Conservation (phyloP, 2,888 invertebrate genomes). For the Ormyrus labotus region DNA sequence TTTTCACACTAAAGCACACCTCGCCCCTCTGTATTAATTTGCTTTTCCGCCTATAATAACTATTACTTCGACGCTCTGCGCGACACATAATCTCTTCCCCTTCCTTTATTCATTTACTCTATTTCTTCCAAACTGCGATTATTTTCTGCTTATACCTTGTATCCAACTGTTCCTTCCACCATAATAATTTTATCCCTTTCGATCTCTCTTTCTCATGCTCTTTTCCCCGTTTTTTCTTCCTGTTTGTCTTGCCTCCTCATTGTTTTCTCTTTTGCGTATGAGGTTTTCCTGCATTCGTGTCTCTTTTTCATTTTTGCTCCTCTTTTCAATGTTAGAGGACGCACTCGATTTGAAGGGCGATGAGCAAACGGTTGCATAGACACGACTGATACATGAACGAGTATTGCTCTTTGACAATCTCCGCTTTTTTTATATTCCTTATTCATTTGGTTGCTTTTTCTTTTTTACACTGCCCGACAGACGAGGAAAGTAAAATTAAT, state of each 20-base stretch:
- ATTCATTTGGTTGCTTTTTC: neutral
- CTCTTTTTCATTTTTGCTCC: conserved; percentile 26
- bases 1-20: too few relatives aligned
- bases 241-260: too few relatives aligned
- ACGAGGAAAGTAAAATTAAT: too few relatives aligned
- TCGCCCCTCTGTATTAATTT: too few relatives aligned
- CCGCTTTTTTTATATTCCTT: neutral
- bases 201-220: neutral
- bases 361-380: conserved; percentile 3
- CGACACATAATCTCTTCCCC: neutral
- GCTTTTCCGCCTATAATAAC: too few relatives aligned
- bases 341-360: conserved; percentile 35
- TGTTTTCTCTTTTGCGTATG: too few relatives aligned
- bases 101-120: conserved; percentile 23
- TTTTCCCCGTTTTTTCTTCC: too few relatives aligned
- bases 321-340: neutral
- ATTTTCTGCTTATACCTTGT: neutral
- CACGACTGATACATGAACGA: conserved; percentile 6
- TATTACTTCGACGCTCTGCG: too few relatives aligned
- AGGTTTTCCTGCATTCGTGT: neutral
- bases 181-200: neutral
- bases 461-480: neutral
- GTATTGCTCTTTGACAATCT: conserved; percentile 27
- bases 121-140: neutral
- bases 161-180: too few relatives aligned